Evolutionary conservation across 2,797 vertebrate species (phyloP).

Genomic region (Syngnathus rostellatus): DNA sequence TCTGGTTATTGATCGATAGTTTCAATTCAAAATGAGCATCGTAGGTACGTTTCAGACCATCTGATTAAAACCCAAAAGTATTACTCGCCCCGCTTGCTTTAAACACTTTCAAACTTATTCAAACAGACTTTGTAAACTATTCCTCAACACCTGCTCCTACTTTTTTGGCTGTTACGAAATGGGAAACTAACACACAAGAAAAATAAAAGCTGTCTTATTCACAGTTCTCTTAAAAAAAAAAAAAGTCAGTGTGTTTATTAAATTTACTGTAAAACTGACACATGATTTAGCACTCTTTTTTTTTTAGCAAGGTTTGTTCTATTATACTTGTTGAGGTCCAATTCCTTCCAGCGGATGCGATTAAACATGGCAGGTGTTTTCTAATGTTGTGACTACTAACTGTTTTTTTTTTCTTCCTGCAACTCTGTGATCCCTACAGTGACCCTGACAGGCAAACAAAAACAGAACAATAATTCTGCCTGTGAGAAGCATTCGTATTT

Average conservation of each 20-base stretch:
- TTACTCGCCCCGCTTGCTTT: not conserved
- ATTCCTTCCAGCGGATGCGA: not conserved
- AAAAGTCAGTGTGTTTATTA: not conserved
- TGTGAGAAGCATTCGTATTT: slow-evolving; percentile 35
- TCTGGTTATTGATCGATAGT: no score
- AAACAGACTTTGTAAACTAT: not conserved
- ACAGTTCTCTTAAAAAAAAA: not conserved
- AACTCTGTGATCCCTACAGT: not conserved
- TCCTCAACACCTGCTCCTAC: no score
- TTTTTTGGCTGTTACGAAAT: not conserved
- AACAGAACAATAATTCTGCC: slow-evolving; percentile 44
- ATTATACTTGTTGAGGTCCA: not conserved
- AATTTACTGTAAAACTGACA: not conserved
- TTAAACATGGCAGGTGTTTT: not conserved
- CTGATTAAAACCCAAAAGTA: no score
- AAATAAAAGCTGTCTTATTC: not conserved
- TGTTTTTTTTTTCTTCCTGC: not conserved
- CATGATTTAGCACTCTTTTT: not conserved
- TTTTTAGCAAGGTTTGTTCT: no score
- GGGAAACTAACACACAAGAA: no score
- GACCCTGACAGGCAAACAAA: slow-evolving; percentile 7
- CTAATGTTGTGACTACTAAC: not conserved
- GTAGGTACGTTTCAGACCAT: no score
- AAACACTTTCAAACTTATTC: not conserved
- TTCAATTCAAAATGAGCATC: no score